Conservation (phyloP, 1,140 invertebrate species). For the Drosophila mayri region DNA sequence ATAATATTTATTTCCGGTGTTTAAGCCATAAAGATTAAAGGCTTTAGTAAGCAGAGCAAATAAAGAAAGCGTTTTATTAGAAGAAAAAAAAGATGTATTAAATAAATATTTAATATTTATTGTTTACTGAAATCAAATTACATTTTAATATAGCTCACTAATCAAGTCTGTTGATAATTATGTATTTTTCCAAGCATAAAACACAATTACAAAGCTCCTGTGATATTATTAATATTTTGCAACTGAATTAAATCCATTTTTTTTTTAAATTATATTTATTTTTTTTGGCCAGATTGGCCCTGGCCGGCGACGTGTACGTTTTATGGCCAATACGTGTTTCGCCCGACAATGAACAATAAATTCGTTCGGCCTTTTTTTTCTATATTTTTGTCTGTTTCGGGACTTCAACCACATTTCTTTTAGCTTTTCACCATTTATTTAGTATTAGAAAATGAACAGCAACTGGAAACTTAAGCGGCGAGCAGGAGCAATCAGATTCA, state of each 20-base stretch:
- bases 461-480: slow-evolving; percentile 12
- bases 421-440: slow-evolving; percentile 21
- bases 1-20: slow-evolving; percentile 14
- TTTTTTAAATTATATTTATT: no score
- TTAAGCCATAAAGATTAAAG: background rate
- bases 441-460: slow-evolving; percentile 51
- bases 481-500: slow-evolving; percentile 8
- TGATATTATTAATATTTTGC: background rate
- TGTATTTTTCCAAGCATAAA: background rate
- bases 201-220: background rate
- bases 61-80: background rate
- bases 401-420: slow-evolving; percentile 14
- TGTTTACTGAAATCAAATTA: background rate
- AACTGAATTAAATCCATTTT: background rate
- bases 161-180: background rate
- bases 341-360: slow-evolving; percentile 33
- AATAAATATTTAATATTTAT: background rate
- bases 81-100: background rate
- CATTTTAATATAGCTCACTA: background rate
- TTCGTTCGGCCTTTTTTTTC: slow-evolving; percentile 9
- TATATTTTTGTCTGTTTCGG: background rate
- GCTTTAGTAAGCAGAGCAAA: background rate
- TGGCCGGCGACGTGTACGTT: slow-evolving; percentile 58
- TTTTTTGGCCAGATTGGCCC: slow-evolving; percentile 41
- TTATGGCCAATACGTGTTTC: slow-evolving; percentile 72